Percentiles rank a stretch among this genome's conserved stretches.
Evolutionary conservation across 2,113 vertebrate species (phyloP).

Genomic region (Gopherus flavomarginatus): DNA sequence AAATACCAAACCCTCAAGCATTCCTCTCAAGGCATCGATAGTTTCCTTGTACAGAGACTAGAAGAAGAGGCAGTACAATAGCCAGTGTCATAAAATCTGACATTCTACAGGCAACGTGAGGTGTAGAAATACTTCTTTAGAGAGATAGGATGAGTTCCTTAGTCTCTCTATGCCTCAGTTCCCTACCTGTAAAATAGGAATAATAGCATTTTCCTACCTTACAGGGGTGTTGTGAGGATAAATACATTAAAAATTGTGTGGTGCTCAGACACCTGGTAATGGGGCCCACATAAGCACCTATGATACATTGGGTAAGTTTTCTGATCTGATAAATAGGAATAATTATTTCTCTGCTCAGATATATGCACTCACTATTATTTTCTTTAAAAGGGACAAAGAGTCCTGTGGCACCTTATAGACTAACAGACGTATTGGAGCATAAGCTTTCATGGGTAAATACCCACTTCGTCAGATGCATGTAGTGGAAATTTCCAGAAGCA

Average conservation of each 20-base stretch:
- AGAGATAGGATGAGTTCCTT: background rate
- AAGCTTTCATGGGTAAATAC: no score
- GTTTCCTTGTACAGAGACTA: background rate
- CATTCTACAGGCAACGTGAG: background rate
- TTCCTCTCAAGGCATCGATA: background rate
- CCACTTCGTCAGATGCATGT: no score
- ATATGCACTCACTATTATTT: background rate
- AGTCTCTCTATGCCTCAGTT: background rate
- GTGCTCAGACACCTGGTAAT: background rate
- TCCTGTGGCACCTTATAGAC: no score
- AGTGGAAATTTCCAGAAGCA: no score
- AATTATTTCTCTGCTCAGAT: background rate
- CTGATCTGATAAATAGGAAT: background rate
- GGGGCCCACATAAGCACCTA: background rate
- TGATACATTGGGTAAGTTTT: background rate
- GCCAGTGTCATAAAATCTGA: background rate
- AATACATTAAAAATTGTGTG: background rate
- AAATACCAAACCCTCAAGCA: background rate
- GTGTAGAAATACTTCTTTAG: background rate
- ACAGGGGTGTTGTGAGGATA: background rate
- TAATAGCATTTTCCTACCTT: background rate
- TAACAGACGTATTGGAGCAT: no score
- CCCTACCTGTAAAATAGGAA: background rate
- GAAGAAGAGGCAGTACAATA: background rate
- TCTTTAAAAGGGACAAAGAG: background rate